Evolutionary conservation across 2,113 vertebrate genomes (phyloP).

Genomic region (Megaptera novaeangliae): DNA sequence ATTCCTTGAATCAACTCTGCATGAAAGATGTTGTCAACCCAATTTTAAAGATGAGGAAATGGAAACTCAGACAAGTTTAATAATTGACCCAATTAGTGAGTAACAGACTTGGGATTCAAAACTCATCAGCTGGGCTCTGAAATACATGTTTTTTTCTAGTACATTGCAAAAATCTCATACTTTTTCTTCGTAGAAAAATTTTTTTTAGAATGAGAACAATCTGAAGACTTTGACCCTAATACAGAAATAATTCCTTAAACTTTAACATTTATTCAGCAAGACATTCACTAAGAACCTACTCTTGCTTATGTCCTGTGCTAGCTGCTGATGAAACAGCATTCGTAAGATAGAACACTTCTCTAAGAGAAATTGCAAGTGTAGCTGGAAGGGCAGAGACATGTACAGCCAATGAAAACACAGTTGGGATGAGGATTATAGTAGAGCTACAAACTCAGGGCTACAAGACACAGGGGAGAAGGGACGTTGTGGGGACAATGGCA

Average conservation of each 20-base stretch:
- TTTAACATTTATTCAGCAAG: neutral
- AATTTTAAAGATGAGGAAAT: slow-evolving; percentile 2
- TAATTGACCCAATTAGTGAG: neutral
- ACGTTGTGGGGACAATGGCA: neutral
- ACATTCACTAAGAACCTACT: neutral
- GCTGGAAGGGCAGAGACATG: neutral
- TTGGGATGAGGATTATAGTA: neutral
- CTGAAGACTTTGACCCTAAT: neutral
- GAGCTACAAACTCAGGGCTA: neutral
- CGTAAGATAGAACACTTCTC: neutral
- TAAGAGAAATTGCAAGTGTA: neutral
- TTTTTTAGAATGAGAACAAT: neutral
- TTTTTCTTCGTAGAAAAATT: neutral
- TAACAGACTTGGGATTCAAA: neutral
- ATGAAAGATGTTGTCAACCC: neutral
- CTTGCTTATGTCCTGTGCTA: neutral
- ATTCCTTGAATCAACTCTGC: neutral
- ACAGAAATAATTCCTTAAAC: neutral
- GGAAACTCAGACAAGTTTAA: neutral
- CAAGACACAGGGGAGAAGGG: neutral
- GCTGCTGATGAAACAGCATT: neutral
- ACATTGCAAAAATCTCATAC: neutral
- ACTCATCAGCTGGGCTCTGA: neutral
- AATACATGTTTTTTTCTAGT: neutral
- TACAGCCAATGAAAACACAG: neutral